phyloP scores from a whole-genome alignment of 1,140 invertebrate species.

The Penaeus chinensis region DNA sequence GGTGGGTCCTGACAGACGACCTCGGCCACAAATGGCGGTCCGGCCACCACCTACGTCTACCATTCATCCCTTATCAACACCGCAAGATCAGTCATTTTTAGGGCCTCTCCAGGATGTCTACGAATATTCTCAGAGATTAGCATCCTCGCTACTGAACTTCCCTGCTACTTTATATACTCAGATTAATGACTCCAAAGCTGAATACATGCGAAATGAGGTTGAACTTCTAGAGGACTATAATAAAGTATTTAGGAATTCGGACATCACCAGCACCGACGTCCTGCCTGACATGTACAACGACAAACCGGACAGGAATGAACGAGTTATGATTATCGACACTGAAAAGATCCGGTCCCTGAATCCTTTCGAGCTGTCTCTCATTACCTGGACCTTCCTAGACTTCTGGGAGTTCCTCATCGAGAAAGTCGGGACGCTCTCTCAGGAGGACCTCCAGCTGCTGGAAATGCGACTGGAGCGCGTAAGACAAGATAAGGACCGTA shows the following conservation, averaged over 20 bases:
- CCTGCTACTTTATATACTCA: neutral
- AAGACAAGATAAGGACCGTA: constrained; percentile 46
- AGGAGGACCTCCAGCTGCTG: constrained; percentile 51
- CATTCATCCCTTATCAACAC: neutral
- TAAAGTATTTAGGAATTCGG: constrained; percentile 46
- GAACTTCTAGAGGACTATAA: constrained; percentile 51
- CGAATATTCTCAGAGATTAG: constrained; percentile 55
- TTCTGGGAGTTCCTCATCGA: constrained; percentile 64
- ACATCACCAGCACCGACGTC: constrained; percentile 47
- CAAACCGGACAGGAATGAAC: constrained; percentile 50
- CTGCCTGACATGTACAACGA: constrained; percentile 57
- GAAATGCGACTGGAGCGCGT: constrained; percentile 43
- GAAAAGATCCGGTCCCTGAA: constrained; percentile 48
- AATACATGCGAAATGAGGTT: constrained; percentile 47
- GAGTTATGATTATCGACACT: constrained; percentile 50
- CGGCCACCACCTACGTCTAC: neutral
- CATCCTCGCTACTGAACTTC: constrained; percentile 51
- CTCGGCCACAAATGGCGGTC: neutral
- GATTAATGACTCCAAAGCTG: constrained; percentile 24
- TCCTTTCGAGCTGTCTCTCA: constrained; percentile 59
- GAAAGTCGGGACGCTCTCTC: constrained; percentile 61
- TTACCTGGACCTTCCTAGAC: constrained; percentile 63
- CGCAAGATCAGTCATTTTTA: constrained; percentile 34
- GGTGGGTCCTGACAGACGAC: constrained; percentile 16
- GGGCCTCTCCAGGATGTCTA: constrained; percentile 56